Base-by-base conservation (phyloP, 1,140 invertebrate genomes). In the Achroia grisella region DNA sequence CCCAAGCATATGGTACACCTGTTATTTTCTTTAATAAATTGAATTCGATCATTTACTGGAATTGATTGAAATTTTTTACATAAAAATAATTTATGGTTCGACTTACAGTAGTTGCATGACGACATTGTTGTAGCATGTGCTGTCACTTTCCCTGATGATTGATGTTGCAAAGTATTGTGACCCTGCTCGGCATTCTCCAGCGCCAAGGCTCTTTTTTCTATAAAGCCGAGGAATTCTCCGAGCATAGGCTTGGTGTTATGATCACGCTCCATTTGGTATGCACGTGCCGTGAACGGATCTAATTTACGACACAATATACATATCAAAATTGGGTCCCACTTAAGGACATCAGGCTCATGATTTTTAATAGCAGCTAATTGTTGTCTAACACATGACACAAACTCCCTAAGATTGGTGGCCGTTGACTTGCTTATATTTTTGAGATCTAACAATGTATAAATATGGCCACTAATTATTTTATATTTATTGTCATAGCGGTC, bases 21-120 rank as follows among this genome's bases (percentile, higher is more conserved):
- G n/a, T n/a, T n/a, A n/a, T n/a, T n/a, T n/a, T n/a, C n/a, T n/a
- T n/a, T n/a, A n/a, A n/a, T n/a, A n/a, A n/a, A n/a, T n/a, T n/a
- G n/a, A n/a, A n/a, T n/a, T n/a, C n/a, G n/a, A n/a, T n/a, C 14
- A 9, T 39, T 33, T 10, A 31, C 23, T n/a, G n/a, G 40, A 53
- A 44, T 8, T 33, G 3, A 13, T 45, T 51, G 35, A 36, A 51
- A 51, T 29, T 27, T 34, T 33, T 39, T 29, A 10, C 48, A 51
- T 3, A 9, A n/a, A 45, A 39, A 51, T 44, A 44, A 27, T 11
- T 50, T 50, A 23, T 50, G 48, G n/a, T 31, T 14, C 11, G 10
- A 51, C 48, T 51, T 51, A 51, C 48, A 51, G 13, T 51, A 45
- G 14, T 1, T 6, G 32, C 48, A 45, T 27, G 14, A 28, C 2